Evolutionary conservation across 2,113 vertebrate genomes (phyloP).

Genomic region (Elachura formosa): DNA sequence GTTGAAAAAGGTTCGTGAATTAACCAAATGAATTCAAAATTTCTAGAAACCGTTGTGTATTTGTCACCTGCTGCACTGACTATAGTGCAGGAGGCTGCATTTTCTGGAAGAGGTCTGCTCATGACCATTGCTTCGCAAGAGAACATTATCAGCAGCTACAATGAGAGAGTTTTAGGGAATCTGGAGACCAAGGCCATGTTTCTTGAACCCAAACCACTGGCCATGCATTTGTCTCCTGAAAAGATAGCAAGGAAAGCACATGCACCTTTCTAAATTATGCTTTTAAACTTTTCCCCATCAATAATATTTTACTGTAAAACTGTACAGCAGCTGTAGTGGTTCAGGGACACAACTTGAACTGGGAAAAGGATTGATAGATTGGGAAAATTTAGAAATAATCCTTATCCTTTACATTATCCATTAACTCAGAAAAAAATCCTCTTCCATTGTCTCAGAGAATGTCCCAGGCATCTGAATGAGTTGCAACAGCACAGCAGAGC

Average conservation of each 20-base stretch:
- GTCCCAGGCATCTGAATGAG: neutral
- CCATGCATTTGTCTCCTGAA: neutral
- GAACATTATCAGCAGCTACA: neutral
- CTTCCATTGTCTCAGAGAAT: neutral
- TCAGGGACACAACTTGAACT: neutral
- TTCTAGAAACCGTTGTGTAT: neutral
- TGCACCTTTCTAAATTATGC: rapidly evolving
- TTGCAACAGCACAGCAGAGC: neutral
- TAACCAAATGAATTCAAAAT: neutral
- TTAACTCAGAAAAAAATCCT: neutral
- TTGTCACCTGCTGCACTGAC: neutral
- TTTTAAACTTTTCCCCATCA: neutral
- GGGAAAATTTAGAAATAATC: neutral
- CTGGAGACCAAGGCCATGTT: neutral
- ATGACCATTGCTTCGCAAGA: neutral
- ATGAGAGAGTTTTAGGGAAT: neutral
- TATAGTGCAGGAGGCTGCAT: neutral
- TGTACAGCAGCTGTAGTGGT: neutral
- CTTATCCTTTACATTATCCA: neutral
- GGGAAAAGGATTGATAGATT: neutral
- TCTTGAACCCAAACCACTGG: neutral
- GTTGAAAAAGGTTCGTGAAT: neutral
- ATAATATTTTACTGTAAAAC: neutral
- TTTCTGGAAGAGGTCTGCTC: neutral
- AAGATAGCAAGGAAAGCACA: neutral